Evolutionary conservation across 2,797 vertebrate species (phyloP), one percentile per base, ranked within the genome.

Genomic region (Acomys russatus): DNA sequence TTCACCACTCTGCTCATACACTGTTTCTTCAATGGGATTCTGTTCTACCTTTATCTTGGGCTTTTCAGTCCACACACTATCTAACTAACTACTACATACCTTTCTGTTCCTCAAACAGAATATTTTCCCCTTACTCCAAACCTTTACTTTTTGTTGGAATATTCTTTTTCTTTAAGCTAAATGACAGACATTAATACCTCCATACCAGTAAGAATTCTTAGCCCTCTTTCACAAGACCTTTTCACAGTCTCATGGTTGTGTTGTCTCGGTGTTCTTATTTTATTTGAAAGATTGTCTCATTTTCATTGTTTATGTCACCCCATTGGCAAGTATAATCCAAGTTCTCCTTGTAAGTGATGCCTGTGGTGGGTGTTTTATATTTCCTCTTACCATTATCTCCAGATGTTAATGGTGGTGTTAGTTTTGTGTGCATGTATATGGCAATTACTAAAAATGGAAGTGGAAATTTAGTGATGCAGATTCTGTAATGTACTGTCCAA

Each of bases 211-310:
- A 89, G 68, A 30, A 70, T 70, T 96, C 90, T 90, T 82, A 11
- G 91, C 33, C 51, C 28, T 91, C 56, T 77, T 94, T 96, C 54
- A 51, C 73, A 85, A 80, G 49, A 70, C 23, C n/a, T 76, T 87
- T 80, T 83, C 70, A 91, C 79, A 9, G 14, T 90, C 64, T 94
- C n/a, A 25, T 4, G 30, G 3, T 90, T 33, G 87, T 56, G 64
- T 79, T 8, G 33, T 7, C 59, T 94, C 88, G 84, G 61, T 91
- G 76, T 71, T 8, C 33, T 74, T 25, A 92, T 93, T 87, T 85
- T 54, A 92, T 93, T 87, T 85, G 49, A 94, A 84, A 94, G 56
- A 82, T 61, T 54, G 22, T 90, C 35, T 80, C 71, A 95, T 92
- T 70, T 10, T 94, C n/a, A 30, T 66, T 28, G 6, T 78, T 93